These are phyloP conservation scores for Polyodon spathula DNA, from an alignment of 2,113 vertebrate species.

Conservation along the genomic window DNA sequence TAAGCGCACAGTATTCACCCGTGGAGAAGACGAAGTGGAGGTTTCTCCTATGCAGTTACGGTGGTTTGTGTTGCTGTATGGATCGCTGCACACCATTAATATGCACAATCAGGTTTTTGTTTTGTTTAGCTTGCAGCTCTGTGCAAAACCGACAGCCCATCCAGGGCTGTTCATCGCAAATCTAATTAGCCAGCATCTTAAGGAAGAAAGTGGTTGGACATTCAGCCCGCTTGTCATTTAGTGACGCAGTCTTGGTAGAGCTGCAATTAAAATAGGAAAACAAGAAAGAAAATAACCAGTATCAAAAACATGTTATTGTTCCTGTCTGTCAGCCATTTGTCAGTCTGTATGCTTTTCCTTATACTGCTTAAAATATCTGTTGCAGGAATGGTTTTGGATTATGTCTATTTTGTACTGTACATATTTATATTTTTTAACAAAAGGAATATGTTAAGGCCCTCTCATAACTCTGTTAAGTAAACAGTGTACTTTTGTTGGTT, in stretches of 20 bases:
- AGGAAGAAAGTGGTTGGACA: neutral
- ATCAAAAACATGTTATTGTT: neutral
- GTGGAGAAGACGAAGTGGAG: conserved; percentile 14
- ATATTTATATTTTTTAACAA: conserved; percentile 26
- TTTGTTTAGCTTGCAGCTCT: neutral
- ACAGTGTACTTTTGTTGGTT: conserved; percentile 9
- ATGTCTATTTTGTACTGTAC: conserved; percentile 39
- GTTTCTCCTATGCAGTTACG: conserved; percentile 32
- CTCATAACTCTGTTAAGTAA: conserved; percentile 25
- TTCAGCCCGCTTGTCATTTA: neutral
- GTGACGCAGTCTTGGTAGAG: neutral
- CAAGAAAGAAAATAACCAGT: conserved; percentile 9
- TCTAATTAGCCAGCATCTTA: neutral
- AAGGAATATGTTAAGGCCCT: conserved; percentile 40
- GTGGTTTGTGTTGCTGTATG: conserved; percentile 15
- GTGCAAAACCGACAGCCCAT: neutral
- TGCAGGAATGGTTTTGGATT: conserved; percentile 29
- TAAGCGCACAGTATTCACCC: conserved; percentile 23
- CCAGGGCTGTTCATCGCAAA: neutral
- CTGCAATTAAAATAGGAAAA: conserved; percentile 16
- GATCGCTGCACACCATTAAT: conserved; percentile 13
- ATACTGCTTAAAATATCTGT: conserved; percentile 30
- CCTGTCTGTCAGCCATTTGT: conserved; percentile 8
- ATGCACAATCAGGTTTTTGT: neutral
- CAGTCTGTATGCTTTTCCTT: conserved; percentile 12